Base-by-base conservation (phyloP, 2,113 vertebrate genomes). In the Podilymbus podiceps region DNA sequence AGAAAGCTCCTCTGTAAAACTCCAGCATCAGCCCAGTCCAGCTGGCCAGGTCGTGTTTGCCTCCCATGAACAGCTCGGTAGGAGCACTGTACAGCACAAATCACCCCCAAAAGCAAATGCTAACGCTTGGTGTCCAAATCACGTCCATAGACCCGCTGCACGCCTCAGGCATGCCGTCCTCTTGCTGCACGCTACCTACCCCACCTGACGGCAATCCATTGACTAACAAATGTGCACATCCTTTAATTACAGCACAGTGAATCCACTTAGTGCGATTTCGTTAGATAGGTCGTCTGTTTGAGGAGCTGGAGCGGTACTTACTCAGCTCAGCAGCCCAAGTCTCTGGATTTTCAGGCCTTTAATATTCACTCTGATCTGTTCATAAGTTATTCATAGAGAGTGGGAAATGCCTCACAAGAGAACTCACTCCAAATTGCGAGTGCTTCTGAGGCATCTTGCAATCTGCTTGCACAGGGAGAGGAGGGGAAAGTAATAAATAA, bases 401-500 rank as follows among this genome's bases (percentile, higher is more conserved):
- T 95, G 92, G 96, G 88, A 97, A 96, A 93, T 90, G 92, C 69
- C 85, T 96, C 84, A 91, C 94, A 85, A 89, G 87, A 92, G 69
- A 94, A 81, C 73, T 93, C 73, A 4, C 73, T 96, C 64, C 95
- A 94, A 95, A 92, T 68, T 85, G 53, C 3, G 0, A 94, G 92
- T 77, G 58, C 92, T 95, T 95, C 93, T 87, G 83, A 95, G 55
- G 90, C 86, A 93, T 75, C 66, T 84, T 31, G 22, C 88, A 93
- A 84, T 95, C 77, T 96, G 96, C 92, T 97, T 92, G 90, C 89
- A 42, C 46, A 93, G 80, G 80, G 60, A 90, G 81, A 96, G 89
- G 90, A 95, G 88, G 58, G 92, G 89, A 92, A 97, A 82, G 86
- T 81, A 92, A 97, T 97, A 89, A 97, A 97, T 97, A 97, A 96